A percentile compares a stretch with the other conserved stretches of the same genome.
These are phyloP conservation scores for Cistogaster globosa DNA, from an alignment of 2,888 invertebrate species.

Conservation along the genomic window DNA sequence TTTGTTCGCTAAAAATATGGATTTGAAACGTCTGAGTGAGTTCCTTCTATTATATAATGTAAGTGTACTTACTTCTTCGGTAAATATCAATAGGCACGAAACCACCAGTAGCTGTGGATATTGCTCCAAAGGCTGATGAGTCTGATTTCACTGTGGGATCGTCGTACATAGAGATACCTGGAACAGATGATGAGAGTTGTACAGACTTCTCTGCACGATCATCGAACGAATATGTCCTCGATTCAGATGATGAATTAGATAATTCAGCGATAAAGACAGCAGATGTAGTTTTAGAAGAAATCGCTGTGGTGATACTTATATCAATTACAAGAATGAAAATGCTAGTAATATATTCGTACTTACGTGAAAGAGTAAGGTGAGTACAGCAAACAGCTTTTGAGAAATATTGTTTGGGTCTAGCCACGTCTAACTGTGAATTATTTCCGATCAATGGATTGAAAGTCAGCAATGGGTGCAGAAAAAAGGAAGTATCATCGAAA, in stretches of 20 bases:
- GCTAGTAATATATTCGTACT: conserved; percentile 28
- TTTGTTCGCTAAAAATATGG: conserved; percentile 49
- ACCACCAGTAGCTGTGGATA: too few relatives aligned
- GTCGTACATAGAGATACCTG: conserved; percentile 39
- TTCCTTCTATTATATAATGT: conserved; percentile 20
- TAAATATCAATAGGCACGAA: conserved; percentile 42
- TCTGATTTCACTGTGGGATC: too few relatives aligned
- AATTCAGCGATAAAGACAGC: conserved; percentile 51
- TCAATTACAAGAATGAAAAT: conserved; percentile 35
- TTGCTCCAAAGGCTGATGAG: too few relatives aligned
- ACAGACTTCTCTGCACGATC: conserved; percentile 19
- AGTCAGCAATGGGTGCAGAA: too few relatives aligned
- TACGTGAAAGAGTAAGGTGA: conserved; percentile 39
- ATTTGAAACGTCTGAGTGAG: conserved; percentile 41
- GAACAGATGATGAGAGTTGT: conserved; percentile 30
- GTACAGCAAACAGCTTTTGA: conserved; percentile 37
- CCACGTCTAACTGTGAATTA: too few relatives aligned
- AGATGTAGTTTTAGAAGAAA: conserved; percentile 54
- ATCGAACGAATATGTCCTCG: conserved; percentile 39
- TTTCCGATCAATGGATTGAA: too few relatives aligned
- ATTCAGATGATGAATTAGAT: conserved; percentile 44
- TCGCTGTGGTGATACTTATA: conserved; percentile 52
- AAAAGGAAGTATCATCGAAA: too few relatives aligned
- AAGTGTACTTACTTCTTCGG: conserved; percentile 30
- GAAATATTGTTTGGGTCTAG: too few relatives aligned